Base-by-base conservation (phyloP, 1,140 invertebrate species). In the Drosophila funebris region DNA sequence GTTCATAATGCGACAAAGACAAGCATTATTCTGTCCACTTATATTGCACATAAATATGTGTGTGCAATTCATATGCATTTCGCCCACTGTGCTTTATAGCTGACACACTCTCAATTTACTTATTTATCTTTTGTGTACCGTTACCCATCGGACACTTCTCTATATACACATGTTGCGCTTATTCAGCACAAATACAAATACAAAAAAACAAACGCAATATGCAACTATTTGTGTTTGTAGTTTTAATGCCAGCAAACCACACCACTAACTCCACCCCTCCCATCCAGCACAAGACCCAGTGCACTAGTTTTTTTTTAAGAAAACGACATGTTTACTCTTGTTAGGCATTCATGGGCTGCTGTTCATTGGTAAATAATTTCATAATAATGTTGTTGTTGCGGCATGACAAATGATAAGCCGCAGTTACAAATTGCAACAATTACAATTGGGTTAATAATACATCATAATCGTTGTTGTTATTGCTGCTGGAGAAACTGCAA, bases 371-470 rank as follows among this genome's bases (percentile, higher is more conserved):
- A 88, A 88, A 88, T 88, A 87, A 87, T 87, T 87, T 87, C 84
- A 87, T 87, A 88, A 88, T 88, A 88, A 88, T 88, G 84, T 89
- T 89, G 84, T 88, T 89, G 84, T 83, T 88, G 83, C 79, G 64
- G 53, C 75, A 60, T 78, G 76, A 88, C 75, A 78, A 76, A 82
- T 64, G 84, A 88, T 83, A 83, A 83, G 83, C 83, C 58, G 46
- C 43, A 58, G 41, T 63, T 61, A 75, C 73, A 76, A 78, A 70
- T 78, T 78, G 79, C 78, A 88, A 88, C 83, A 89, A 88, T 88
- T 87, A 70, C 83, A 83, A 78, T 79, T 88, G 74, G 73, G 82
- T 87, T 87, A 87, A 87, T 87, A 87, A 88, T 88, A 87, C 69
- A 70, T 60, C 48, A 66, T 63, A 67, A 33, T 29, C 13, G 18